phyloP scores from a whole-genome alignment of 1,140 invertebrate species.

The Hirudo medicinalis region DNA sequence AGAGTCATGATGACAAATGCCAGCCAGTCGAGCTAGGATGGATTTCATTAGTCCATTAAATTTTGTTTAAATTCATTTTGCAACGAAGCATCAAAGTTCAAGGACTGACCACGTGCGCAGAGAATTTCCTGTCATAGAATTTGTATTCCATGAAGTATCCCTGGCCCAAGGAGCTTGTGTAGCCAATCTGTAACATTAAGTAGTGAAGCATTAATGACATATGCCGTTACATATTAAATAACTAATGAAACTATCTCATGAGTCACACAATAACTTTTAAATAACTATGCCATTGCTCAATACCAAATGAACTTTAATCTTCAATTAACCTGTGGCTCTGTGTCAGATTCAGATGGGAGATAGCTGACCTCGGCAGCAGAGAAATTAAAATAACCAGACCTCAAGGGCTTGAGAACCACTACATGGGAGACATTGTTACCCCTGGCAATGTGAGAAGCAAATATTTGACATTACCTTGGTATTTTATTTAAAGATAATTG shows the following conservation, averaged over 20 bases:
- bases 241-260: too few relatives aligned
- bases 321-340: slow-evolving; percentile 30
- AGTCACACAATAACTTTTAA: not conserved
- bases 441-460: slow-evolving; percentile 25
- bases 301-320: not conserved
- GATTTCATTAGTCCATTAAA: not conserved
- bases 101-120: slow-evolving; percentile 68
- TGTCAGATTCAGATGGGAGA: slow-evolving; percentile 52
- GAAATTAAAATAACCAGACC: slow-evolving; percentile 90
- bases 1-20: slow-evolving; percentile 91
- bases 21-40: slow-evolving; percentile 71
- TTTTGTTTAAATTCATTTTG: not conserved
- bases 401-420: slow-evolving; percentile 73
- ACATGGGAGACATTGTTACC: slow-evolving; percentile 85
- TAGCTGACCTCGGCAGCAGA: slow-evolving; percentile 85
- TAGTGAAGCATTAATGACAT: slow-evolving; percentile 8
- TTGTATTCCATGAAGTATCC: slow-evolving; percentile 84
- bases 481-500: too few relatives aligned
- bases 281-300: not conserved
- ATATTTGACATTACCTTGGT: too few relatives aligned
- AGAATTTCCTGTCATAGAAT: slow-evolving; percentile 95
- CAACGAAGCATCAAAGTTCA: not conserved
- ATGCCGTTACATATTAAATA: too few relatives aligned
- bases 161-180: slow-evolving; percentile 89
- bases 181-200: slow-evolving; percentile 55